Evolutionary conservation across 2,797 vertebrate genomes (phyloP), one percentile per base, ranked within the genome.

Genomic region (Muraenolepis orangiensis): DNA sequence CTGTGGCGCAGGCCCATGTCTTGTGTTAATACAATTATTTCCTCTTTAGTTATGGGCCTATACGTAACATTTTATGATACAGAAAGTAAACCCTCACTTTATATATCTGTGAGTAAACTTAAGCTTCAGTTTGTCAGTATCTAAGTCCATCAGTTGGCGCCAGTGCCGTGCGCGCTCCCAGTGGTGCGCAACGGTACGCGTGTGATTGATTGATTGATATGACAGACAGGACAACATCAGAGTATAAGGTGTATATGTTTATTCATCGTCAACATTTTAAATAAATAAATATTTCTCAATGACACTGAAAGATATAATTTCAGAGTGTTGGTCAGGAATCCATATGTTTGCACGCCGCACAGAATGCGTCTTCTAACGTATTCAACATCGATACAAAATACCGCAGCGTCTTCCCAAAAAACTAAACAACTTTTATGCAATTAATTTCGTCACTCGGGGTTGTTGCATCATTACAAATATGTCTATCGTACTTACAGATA

Each of bases 281-380:
- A 99, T 99, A 99, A 99, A 99, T 98, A 98, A 95, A 95, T 96
- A 95, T 95, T 87, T 87, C 94, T 95, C 91, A 92, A 89, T 85
- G 84, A 92, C 93, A 94, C 88, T 92, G 93, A 94, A n/a, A 84
- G 77, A 84, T 93, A 94, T 94, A 94, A 85, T 87, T 86, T 92
- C 88, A 92, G 86, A 85, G 81, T 81, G 81, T 86, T 78, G 57
- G 78, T 77, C 85, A 66, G 81, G 80, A 46, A 82, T 82, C 78
- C 86, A n/a, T 78, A 81, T 80, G 83, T 89, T 68, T 82, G 74
- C 82, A 85, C 87, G 7, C n/a, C 85, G 89, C 80, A 85, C 26
- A 87, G 85, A 89, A 84, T 89, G 84, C 88, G 85, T 89, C 89
- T 87, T 85, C 73, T 89, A 90, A 3, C 32, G 88, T 83, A 82